Evolutionary conservation across 2,113 vertebrate species (phyloP).

Genomic region (Aythya baeri): DNA sequence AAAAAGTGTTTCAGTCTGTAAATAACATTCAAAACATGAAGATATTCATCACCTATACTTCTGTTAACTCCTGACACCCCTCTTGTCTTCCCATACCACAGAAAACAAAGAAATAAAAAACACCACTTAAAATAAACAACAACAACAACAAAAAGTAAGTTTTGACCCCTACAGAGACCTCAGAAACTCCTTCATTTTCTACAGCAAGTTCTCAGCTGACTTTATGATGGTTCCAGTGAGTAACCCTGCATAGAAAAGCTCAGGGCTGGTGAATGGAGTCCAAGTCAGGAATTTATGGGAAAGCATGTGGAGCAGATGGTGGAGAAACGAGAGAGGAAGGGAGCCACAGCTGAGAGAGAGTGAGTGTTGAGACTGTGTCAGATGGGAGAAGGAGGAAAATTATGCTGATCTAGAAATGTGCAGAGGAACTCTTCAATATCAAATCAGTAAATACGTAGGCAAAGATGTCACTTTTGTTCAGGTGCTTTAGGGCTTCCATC

Average conservation of each 20-base stretch:
- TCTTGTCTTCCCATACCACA: conserved; percentile 40
- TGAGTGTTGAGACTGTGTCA: conserved; percentile 65
- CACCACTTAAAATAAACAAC: neutral
- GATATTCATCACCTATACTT: conserved; percentile 17
- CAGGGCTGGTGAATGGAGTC: neutral
- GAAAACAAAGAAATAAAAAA: neutral
- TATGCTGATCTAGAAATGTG: conserved; percentile 59
- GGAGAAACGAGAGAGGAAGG: conserved; percentile 66
- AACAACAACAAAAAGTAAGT: neutral
- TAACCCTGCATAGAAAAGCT: conserved; percentile 53
- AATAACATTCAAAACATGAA: conserved; percentile 17
- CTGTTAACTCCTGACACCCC: conserved; percentile 42
- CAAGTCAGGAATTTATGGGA: conserved; percentile 60
- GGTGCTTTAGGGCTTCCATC: neutral
- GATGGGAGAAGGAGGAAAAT: conserved; percentile 64
- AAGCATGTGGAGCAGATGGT: conserved; percentile 64
- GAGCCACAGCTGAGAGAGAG: conserved; percentile 59
- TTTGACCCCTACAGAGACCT: conserved; percentile 19
- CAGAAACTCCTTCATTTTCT: neutral
- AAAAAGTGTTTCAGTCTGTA: neutral
- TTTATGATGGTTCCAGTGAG: conserved; percentile 29
- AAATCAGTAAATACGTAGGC: neutral
- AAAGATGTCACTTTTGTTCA: neutral
- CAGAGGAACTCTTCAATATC: neutral
- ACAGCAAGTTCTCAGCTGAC: conserved; percentile 37